Base-by-base conservation (phyloP, 1,140 invertebrate species). In the Fragariocoptes setiger region DNA sequence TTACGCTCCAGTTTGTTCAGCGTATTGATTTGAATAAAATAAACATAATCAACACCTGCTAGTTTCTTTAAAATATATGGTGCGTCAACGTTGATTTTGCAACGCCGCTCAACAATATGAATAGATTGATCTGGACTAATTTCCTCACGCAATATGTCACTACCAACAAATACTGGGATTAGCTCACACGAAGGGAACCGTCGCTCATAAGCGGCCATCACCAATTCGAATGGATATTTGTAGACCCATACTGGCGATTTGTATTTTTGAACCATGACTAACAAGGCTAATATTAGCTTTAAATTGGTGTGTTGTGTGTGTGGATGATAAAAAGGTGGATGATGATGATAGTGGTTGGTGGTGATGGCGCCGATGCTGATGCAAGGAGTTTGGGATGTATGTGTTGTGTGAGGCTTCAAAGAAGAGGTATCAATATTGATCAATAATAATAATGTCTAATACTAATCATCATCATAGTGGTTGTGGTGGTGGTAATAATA, bases 211-310 rank as follows among this genome's bases (percentile, higher is more conserved):
- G 83, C 83, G 64, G 73, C 72, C 83, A 92, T 90, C 40, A 90
- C 78, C 52, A 92, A 66, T 58, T 90, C 80, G 58, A 94, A 94
- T 21, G 83, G 77, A 58, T 82, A 74, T 62, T 90, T 90, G 64
- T 90, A 90, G 42, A 92, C 77, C 63, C 83, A 68, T 3, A 90
- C 75, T 47, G 83, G 82, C 44, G 78, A 83, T 54, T 83, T 76
- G 60, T 88, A 94, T 56, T 85, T 82, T 61, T 92, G 85, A 51
- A 92, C 85, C 85, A 94, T 94, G n/a, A n/a, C n/a, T n/a, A n/a
- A n/a, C n/a, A n/a, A n/a, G n/a, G n/a, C n/a, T n/a, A n/a, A n/a
- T n/a, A n/a, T n/a, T n/a, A n/a, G n/a, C n/a, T n/a, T n/a, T n/a
- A n/a, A n/a, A n/a, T n/a, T n/a, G n/a, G n/a, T n/a, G n/a, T n/a